Base-by-base conservation (phyloP, 2,113 vertebrate species). In the Mus spicilegus region DNA sequence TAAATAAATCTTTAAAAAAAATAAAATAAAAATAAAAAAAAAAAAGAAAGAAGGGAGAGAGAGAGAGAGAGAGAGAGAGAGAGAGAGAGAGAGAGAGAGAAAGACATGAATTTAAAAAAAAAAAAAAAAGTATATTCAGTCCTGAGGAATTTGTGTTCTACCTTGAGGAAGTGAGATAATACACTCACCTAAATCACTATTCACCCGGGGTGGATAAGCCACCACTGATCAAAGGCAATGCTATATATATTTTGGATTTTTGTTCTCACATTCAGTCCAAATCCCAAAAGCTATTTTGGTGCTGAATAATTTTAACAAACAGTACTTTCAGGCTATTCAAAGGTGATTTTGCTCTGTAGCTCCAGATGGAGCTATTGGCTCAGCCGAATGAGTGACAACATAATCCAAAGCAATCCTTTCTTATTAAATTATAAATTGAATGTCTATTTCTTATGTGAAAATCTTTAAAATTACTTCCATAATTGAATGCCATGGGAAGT, bases 81-180 rank as follows among this genome's bases (percentile, higher is more conserved):
- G n/a, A n/a, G n/a, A n/a, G n/a, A n/a, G n/a, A n/a, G n/a, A n/a
- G n/a, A n/a, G n/a, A n/a, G n/a, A n/a, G n/a, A n/a, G n/a, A n/a
- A n/a, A n/a, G n/a, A n/a, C n/a, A n/a, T n/a, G n/a, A n/a, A n/a
- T n/a, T n/a, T n/a, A n/a, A n/a, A n/a, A n/a, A n/a, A n/a, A n/a
- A n/a, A n/a, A n/a, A n/a, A 67, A 65, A 54, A 75, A 51, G 76
- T 75, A 78, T 65, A 70, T 56, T 88, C 61, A 65, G 86, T 61
- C 63, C 36, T n/a, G 46, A 86, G 65, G 61, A 92, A 89, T 90
- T n/a, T 94, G 67, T 81, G 72, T 46, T 96, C 85, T 84, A 61
- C 46, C 92, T 78, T 61, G 20, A 42, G 24, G 6, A 46, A 67
- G 56, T 70, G 75, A 36, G 4, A 17, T 7, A 28, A 91, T 49